Base-by-base conservation (phyloP, 2,113 vertebrate species). In the Hippolais icterina region DNA sequence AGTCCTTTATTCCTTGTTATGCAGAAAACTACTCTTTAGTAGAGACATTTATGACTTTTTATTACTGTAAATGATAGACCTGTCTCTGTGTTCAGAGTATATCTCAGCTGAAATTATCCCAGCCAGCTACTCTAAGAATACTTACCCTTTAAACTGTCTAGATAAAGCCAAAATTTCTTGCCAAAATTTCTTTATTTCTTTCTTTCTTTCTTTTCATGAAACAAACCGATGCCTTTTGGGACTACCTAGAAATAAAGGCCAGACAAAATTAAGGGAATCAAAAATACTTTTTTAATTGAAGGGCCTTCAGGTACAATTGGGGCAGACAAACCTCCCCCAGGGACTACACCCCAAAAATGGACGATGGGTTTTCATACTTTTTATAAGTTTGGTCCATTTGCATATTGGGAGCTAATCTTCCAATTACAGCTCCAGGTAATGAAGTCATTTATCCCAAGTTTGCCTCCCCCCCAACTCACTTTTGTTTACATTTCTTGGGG, bases 11-110 rank as follows among this genome's bases (percentile, higher is more conserved):
- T 87, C 31, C 41, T 91, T 10, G 8, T 94, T 89, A 75, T 61
- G 61, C 49, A 85, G 53, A 74, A 79, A 84, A 50, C n/a, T 22
- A 64, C 25, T 94, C 60, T 76, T 92, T 84, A 91, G 33, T 15
- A 44, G 49, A 78, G 49, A 87, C 57, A 50, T 61, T 91, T 94
- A 76, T 72, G 84, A 69, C 25, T 94, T 89, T 82, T 89, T 60
- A 91, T 95, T 93, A 72, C 20, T 69, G n/a, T 69, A 82, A 96
- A 84, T 82, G 42, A 66, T 90, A 74, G 66, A 80, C 31, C 44
- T 44, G 23, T 66, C 50, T 76, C 53, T 41, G 14, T 76, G 68
- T 63, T 95, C 64, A 63, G 59, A 50, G 41, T 74, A 41, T 47
- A 37, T 81, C 44, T 92, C 25, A 37, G 33, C 44, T 71, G 81